Percentiles rank a stretch among this genome's conserved stretches.
These are phyloP conservation scores for Peromyscus eremicus DNA, from an alignment of 2,797 vertebrate genomes.

Conservation along the genomic window DNA sequence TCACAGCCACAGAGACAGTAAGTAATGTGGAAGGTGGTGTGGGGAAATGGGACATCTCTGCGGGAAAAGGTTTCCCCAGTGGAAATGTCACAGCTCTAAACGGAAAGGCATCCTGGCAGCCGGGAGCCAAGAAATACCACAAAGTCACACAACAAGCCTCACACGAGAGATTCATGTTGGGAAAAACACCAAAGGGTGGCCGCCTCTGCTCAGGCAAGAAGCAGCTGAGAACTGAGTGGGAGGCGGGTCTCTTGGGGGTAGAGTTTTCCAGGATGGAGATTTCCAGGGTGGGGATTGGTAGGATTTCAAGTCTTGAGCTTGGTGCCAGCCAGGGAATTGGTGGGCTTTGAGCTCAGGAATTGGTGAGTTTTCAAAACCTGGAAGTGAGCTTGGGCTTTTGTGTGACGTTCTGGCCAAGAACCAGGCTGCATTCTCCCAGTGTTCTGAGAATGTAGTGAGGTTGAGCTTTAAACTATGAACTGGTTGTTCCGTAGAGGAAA, in stretches of 20 bases:
- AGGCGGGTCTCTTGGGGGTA: background rate
- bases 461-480: background rate
- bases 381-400: background rate
- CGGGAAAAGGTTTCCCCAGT: background rate
- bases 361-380: background rate
- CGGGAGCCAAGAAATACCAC: no score
- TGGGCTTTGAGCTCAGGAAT: background rate
- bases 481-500: no score
- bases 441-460: background rate
- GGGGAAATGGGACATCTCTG: background rate
- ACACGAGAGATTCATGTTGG: background rate
- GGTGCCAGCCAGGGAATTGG: background rate
- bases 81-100: background rate
- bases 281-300: background rate
- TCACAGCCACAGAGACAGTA: background rate
- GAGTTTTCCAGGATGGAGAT: background rate
- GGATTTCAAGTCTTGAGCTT: background rate
- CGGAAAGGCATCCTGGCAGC: background rate
- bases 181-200: background rate
- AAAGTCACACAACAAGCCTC: background rate
- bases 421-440: background rate
- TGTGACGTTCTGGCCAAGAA: background rate
- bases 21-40: background rate
- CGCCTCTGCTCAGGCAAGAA: background rate
- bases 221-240: background rate